These are phyloP conservation scores for rat (Rattus norvegicus) DNA, from an alignment of 2,113 vertebrate genomes.

Conservation along the genomic window GRCr8 NC_086038.1:27616501-27617000, in stretches of 20 bases:
- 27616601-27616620: background rate
- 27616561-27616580: background rate
- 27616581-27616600: background rate
- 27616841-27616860: background rate
- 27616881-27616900: too few species aligned
- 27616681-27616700: background rate
- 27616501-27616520: background rate
- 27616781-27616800: background rate
- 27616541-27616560: background rate
- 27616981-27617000: too few species aligned
- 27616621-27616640: background rate
- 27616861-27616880: too few species aligned
- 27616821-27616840: background rate
- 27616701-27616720: background rate
- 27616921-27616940: slow-evolving; percentile 11
- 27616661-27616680: background rate
- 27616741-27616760: background rate
- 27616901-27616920: background rate
- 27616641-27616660: background rate
- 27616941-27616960: background rate
- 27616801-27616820: background rate
- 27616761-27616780: background rate
- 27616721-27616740: background rate
- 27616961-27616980: background rate
- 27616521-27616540: background rate